phyloP scores from a whole-genome alignment of 2,888 invertebrate species.

The Acrocyrtus sp. region DNA sequence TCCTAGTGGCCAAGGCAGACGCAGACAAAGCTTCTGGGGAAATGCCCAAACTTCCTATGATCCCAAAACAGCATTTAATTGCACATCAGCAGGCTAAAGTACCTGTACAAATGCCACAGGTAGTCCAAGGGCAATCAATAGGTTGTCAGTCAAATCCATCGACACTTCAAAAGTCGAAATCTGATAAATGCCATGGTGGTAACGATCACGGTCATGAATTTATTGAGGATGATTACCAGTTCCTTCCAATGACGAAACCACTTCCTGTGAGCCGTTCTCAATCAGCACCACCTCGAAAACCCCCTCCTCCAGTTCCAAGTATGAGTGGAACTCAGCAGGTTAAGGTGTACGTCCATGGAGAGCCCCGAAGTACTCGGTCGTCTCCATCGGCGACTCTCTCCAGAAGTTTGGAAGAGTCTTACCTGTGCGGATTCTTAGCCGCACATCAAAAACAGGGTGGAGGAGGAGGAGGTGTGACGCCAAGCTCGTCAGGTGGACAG shows the following conservation, averaged over 20 bases:
- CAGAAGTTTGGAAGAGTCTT: slow-evolving; percentile 60
- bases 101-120: not conserved
- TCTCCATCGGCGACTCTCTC: slow-evolving; percentile 58
- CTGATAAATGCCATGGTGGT: slow-evolving; percentile 29
- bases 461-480: slow-evolving; percentile 47
- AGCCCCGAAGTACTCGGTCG: slow-evolving; percentile 56
- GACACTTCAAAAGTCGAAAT: slow-evolving; percentile 15
- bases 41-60: slow-evolving; percentile 39
- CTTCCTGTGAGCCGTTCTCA: slow-evolving; percentile 54
- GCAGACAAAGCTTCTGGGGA: slow-evolving; percentile 26
- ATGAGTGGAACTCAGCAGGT: slow-evolving; percentile 57
- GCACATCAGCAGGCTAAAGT: slow-evolving; percentile 14
- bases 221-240: slow-evolving; percentile 63
- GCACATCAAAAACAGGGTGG: slow-evolving; percentile 27
- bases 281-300: slow-evolving; percentile 59
- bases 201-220: slow-evolving; percentile 29
- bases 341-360: slow-evolving; percentile 63
- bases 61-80: slow-evolving; percentile 26
- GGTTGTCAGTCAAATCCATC: not conserved
- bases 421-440: slow-evolving; percentile 60
- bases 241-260: slow-evolving; percentile 54
- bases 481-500: slow-evolving; percentile 56
- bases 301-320: slow-evolving; percentile 39
- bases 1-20: slow-evolving; percentile 6
- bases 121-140: slow-evolving; percentile 30